Evolutionary conservation across 2,888 invertebrate species (phyloP).

Genomic region (Philopedon plagiatum): DNA sequence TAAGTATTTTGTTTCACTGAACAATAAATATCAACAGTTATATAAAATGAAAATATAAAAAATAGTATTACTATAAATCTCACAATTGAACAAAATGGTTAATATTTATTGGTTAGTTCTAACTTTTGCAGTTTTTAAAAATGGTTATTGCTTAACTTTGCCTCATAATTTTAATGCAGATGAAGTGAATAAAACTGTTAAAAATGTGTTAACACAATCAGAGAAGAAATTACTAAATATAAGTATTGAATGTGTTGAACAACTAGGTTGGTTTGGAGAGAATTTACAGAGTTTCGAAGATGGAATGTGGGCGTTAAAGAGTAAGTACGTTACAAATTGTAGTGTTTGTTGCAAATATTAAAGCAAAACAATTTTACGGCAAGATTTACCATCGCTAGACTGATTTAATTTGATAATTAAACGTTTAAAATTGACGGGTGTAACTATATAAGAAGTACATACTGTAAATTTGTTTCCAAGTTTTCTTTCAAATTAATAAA

Average conservation of each 20-base stretch:
- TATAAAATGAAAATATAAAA: too few species aligned
- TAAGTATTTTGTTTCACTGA: too few species aligned
- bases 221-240: not conserved
- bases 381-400: too few species aligned
- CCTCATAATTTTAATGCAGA: not conserved
- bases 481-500: too few species aligned
- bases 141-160: not conserved
- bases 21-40: too few species aligned
- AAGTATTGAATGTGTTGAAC: constrained; percentile 11
- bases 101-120: not conserved
- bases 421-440: too few species aligned
- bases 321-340: constrained; percentile 12
- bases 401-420: too few species aligned
- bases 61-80: too few species aligned
- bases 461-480: too few species aligned
- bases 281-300: constrained; percentile 16
- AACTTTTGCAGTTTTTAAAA: not conserved
- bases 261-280: constrained; percentile 14
- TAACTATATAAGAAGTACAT: too few species aligned
- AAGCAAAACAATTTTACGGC: too few species aligned
- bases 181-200: not conserved
- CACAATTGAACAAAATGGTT: not conserved
- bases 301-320: constrained; percentile 32
- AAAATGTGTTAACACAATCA: not conserved
- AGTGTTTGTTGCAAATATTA: too few species aligned